Base-by-base conservation (phyloP, 2,113 vertebrate species). In the Azemiops feae region DNA sequence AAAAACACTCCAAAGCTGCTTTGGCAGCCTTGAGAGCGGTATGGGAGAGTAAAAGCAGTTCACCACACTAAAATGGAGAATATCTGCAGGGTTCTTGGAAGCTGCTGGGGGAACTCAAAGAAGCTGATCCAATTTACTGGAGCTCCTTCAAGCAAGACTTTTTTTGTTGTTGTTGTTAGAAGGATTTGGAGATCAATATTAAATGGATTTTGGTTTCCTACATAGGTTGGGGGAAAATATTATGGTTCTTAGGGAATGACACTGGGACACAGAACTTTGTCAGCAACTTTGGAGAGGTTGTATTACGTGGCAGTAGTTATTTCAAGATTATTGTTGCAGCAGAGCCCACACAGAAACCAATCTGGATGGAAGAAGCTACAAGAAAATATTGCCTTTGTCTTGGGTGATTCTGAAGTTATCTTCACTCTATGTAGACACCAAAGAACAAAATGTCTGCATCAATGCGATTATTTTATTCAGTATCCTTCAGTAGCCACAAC, bases 281-380 rank as follows among this genome's bases (percentile, higher is more conserved):
- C 18, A 43, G 34, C 18, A 81, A 81, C 34, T 43, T 34, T 43
- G 34, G 6, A 39, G 18, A 81, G 0, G 3, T 22, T 81, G 16
- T 39, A 39, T 39, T 81, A 81, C 4, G 74, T 22, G n/a, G n/a
- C 7, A 3, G 9, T 22, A 81, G 34, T 22, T 89, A 11, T 39
- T 69, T 9, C 5, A 92, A 57, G 50, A 60, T 9, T 60, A 22
- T 39, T 34, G 34, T 55, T 39, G 55, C 30, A 87, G 23, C 18
- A 27, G 45, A 47, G 64, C 47, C 91, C 88, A 92, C 11, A 58
- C 92, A 91, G 39, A 93, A 87, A 53, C 90, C 88, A 89, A 64
- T 2, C 39, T 53, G 88, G 69, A 55, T 22, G 91, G n/a, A n/a
- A 58, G 39, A 94, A 45, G 39, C 12, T 30, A 8, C 52, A 81